Base-by-base conservation (phyloP, 2,113 vertebrate species). In the Pampusana beccarii region DNA sequence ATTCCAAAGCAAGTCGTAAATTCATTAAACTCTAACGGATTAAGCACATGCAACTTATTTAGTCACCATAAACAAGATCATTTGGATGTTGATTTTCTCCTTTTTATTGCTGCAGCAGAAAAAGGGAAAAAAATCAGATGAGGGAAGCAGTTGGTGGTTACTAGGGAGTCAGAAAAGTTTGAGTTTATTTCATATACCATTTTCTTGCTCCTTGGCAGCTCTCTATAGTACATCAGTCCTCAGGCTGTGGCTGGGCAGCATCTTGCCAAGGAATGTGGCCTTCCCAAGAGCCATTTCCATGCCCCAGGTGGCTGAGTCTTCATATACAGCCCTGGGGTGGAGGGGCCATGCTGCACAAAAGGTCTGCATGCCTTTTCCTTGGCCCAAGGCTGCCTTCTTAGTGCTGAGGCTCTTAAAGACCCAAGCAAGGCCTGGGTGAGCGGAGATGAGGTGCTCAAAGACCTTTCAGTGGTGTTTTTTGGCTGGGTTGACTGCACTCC, bases 41-140 rank as follows among this genome's bases (percentile, higher is more conserved):
- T 98, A 98, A 98, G 98, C 98, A 97, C 97, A 97, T 97, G 97
- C 97, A 98, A 98, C 98, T 98, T 98, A 98, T 98, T 98, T 98
- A 98, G 97, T 97, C 34, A 64, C 98, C 97, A 98, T 98, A 98
- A 98, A 98, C 98, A 98, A 98, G 98, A 98, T 98, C 97, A 98
- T 98, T 98, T 98, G 97, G 97, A 97, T 98, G 98, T 98, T 98
- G 98, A 98, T 98, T 98, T 98, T 98, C 97, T 93, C 96, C 64
- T 94, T 98, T 98, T 98, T 98, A 98, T 98, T 98, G 96, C 98
- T 98, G 94, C 80, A 88, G 93, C 88, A 97, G 94, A 92, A 97
- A 96, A 96, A 69, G 87, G 91, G 65, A 17, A 92, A 88, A 88
- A 94, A 95, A 95, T 97, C 88, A 86, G 92, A 94, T 81, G 91